Evolutionary conservation across 1,140 invertebrate genomes (phyloP).

Genomic region (Cardiocondyla obscurior): DNA sequence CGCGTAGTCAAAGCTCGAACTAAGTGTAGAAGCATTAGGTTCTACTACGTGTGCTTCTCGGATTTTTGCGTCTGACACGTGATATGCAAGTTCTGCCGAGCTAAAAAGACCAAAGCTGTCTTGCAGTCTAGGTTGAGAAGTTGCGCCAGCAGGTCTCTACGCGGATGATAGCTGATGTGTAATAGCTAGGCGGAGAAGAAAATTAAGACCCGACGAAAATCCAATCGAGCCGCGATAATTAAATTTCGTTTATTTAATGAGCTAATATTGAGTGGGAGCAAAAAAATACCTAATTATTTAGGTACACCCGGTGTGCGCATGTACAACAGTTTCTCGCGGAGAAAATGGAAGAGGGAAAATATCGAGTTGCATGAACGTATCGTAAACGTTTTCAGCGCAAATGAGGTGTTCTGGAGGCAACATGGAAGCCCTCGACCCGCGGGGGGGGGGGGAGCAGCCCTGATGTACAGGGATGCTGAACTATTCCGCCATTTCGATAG

Average conservation of each 20-base stretch:
- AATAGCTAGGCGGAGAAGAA: background rate
- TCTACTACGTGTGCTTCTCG: background rate
- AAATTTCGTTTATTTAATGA: background rate
- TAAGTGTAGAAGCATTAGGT: slow-evolving; percentile 46
- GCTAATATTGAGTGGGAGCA: background rate
- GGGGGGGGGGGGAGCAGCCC: too few relatives aligned
- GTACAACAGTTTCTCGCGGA: background rate
- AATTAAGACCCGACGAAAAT: background rate
- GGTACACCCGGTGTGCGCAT: background rate
- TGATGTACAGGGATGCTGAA: slow-evolving; percentile 44
- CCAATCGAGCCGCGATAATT: background rate
- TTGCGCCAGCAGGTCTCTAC: background rate
- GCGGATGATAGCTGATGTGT: background rate
- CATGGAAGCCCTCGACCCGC: slow-evolving; percentile 1
- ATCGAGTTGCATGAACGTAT: slow-evolving; percentile 24
- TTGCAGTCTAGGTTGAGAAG: background rate
- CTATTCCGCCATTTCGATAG: slow-evolving; percentile 55
- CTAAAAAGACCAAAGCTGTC: slow-evolving; percentile 19
- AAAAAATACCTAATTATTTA: background rate
- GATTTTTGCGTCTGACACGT: slow-evolving; percentile 43
- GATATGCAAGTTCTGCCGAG: slow-evolving; percentile 35
- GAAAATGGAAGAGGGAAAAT: background rate
- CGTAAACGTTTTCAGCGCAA: slow-evolving; percentile 28
- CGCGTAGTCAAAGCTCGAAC: slow-evolving; percentile 42
- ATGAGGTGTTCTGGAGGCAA: slow-evolving; percentile 26